These are phyloP conservation scores for Neopipo cinnamomea DNA, from an alignment of 2,113 vertebrate species.

Conservation along the genomic window DNA sequence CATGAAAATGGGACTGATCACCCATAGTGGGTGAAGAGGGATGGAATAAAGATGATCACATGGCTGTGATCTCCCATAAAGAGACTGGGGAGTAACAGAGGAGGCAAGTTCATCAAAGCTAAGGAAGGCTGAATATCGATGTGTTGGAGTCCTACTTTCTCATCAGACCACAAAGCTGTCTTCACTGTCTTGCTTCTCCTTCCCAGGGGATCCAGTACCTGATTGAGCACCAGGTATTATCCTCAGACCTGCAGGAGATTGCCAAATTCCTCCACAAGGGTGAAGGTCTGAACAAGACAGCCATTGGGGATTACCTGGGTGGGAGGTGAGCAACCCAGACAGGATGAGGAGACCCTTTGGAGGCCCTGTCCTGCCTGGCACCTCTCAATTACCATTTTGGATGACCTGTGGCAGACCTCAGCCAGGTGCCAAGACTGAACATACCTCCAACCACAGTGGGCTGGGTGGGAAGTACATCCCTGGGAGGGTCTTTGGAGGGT, in stretches of 20 bases:
- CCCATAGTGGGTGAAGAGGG: not conserved
- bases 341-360: not conserved
- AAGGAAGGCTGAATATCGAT: not conserved
- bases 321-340: slow-evolving; percentile 78
- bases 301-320: slow-evolving; percentile 92
- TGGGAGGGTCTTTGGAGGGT: not conserved
- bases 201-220: slow-evolving; percentile 88
- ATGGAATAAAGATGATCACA: not conserved
- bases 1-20: not conserved
- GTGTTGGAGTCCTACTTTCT: not conserved
- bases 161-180: not conserved
- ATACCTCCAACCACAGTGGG: not conserved
- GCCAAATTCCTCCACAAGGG: slow-evolving; percentile 93
- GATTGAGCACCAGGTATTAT: slow-evolving; percentile 80
- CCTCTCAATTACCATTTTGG: not conserved
- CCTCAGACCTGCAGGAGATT: slow-evolving; percentile 70
- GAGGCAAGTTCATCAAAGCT: not conserved
- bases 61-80: not conserved
- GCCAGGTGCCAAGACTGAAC: not conserved
- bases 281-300: slow-evolving; percentile 93
- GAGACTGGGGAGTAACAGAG: not conserved
- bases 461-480: not conserved
- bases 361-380: not conserved
- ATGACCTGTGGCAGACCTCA: not conserved
- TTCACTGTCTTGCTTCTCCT: not conserved